Conservation (phyloP, 1,140 invertebrate genomes). For the Cotesia chilonis region DNA sequence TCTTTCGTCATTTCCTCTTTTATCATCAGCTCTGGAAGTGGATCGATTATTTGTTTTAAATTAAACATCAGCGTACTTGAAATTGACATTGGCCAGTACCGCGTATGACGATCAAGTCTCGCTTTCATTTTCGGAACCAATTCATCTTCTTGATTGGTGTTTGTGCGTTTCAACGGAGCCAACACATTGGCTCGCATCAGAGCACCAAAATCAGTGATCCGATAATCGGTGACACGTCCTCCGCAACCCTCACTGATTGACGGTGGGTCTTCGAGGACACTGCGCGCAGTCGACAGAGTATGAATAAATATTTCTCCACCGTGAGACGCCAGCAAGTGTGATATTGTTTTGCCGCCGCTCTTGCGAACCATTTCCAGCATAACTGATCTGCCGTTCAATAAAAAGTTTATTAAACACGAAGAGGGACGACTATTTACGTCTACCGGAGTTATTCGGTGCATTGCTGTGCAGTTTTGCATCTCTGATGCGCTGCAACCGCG, state of each 20-base stretch:
- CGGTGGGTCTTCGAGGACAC: constrained; percentile 93
- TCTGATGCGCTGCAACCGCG: constrained; percentile 81
- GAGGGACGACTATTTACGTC: constrained; percentile 95
- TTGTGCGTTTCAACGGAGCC: constrained; percentile 71
- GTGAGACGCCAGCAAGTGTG: constrained; percentile 92
- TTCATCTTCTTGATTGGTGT: constrained; percentile 58
- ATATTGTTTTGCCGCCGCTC: constrained; percentile 86
- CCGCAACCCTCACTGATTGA: constrained; percentile 94
- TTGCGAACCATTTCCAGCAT: constrained; percentile 93
- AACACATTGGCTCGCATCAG: constrained; percentile 88
- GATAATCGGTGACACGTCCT: constrained; percentile 92
- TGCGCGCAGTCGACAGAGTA: constrained; percentile 83
- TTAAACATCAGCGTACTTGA: constrained; percentile 91
- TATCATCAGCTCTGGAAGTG: constrained; percentile 79
- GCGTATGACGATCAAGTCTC: constrained; percentile 79
- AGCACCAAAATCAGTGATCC: constrained; percentile 84
- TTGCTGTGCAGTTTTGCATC: constrained; percentile 81
- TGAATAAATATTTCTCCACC: constrained; percentile 97
- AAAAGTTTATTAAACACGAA: constrained; percentile 95
- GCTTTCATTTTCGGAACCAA: constrained; percentile 72
- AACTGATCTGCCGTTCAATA: constrained; percentile 91
- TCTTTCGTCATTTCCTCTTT: constrained; percentile 86
- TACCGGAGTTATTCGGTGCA: constrained; percentile 92
- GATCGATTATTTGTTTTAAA: constrained; percentile 83
- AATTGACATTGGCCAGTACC: constrained; percentile 93